These are phyloP conservation scores for Standfussiana lucernea DNA, from an alignment of 2,888 invertebrate species.

Conservation along the genomic window DNA sequence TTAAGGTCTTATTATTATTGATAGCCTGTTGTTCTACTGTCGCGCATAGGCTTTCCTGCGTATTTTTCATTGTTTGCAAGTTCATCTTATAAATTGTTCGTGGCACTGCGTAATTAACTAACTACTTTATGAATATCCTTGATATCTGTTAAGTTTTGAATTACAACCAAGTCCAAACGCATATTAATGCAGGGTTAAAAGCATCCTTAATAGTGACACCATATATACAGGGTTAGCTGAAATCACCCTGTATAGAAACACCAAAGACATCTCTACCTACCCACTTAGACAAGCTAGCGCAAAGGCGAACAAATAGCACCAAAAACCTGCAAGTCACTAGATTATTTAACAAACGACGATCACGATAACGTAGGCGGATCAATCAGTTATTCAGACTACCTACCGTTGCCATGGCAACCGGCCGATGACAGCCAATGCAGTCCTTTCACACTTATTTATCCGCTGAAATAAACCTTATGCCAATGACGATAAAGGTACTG, in stretches of 20 bases:
- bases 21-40: background rate
- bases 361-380: conserved; percentile 60
- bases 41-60: background rate
- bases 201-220: background rate
- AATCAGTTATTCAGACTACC: conserved; percentile 60
- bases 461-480: background rate
- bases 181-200: background rate
- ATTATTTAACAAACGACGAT: conserved; percentile 58
- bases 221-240: background rate
- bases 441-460: background rate
- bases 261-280: background rate
- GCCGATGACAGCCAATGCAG: conserved; percentile 43
- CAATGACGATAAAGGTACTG: background rate
- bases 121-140: background rate
- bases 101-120: background rate
- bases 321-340: conserved; percentile 55
- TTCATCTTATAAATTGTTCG: background rate
- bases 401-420: conserved; percentile 49
- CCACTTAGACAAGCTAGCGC: conserved; percentile 1
- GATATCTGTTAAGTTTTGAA: background rate
- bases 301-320: conserved; percentile 35
- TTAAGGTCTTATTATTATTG: background rate
- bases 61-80: background rate
- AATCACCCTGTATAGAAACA: background rate
- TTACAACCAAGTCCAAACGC: background rate